phyloP scores from a whole-genome alignment of 1,140 invertebrate species.

The Arion vulgaris region DNA sequence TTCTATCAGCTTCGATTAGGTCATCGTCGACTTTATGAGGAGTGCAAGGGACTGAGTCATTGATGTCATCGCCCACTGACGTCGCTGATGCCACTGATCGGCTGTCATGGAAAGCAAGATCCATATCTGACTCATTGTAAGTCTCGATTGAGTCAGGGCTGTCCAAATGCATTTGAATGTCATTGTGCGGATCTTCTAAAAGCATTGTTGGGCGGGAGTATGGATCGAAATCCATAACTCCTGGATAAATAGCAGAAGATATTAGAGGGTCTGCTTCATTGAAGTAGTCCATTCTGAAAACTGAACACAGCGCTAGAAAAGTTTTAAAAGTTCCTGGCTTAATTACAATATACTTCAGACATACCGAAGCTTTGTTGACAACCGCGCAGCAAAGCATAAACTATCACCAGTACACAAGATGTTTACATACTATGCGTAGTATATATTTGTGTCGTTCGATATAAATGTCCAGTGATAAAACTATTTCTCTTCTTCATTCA shows the following conservation, averaged over 20 bases:
- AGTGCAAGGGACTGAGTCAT: slow-evolving; percentile 5
- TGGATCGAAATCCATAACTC: slow-evolving; percentile 21
- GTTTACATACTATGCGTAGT: not conserved
- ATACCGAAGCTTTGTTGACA: not conserved
- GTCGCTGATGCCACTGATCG: slow-evolving; percentile 19
- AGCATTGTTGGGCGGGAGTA: slow-evolving; percentile 25
- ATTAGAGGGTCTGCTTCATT: slow-evolving; percentile 27
- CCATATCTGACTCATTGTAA: slow-evolving; percentile 23
- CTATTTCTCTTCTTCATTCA: not conserved
- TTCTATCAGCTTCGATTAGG: not conserved
- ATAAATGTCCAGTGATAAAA: not conserved
- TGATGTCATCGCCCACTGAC: not conserved
- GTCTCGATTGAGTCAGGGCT: slow-evolving; percentile 29
- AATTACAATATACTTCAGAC: not conserved
- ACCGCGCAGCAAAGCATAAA: not conserved
- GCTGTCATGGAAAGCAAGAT: slow-evolving; percentile 9
- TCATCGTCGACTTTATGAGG: slow-evolving; percentile 21
- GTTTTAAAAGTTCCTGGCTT: not conserved
- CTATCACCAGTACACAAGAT: not conserved
- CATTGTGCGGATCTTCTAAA: slow-evolving; percentile 3
- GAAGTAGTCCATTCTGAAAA: slow-evolving; percentile 11
- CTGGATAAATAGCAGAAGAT: not conserved
- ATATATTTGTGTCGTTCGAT: not conserved
- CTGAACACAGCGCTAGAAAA: not conserved
- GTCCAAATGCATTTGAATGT: slow-evolving; percentile 26